These are phyloP conservation scores for Platyscapa corneri DNA, from an alignment of 1,140 invertebrate species.

Conservation along the genomic window DNA sequence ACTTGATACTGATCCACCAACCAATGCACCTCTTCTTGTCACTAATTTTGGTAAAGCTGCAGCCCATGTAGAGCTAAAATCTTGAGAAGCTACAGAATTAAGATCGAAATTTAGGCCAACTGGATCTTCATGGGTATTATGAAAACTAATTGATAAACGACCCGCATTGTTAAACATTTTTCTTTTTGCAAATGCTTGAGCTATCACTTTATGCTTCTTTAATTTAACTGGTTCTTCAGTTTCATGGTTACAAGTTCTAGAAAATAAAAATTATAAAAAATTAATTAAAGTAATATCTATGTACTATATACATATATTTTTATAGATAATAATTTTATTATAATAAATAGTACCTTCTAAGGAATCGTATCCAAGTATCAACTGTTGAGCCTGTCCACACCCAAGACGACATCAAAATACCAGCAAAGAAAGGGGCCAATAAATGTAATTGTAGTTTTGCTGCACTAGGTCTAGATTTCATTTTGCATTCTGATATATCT, in stretches of 20 bases:
- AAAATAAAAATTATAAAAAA: slow-evolving; percentile 22
- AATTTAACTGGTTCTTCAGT: slow-evolving; percentile 82
- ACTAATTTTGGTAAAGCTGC: slow-evolving; percentile 91
- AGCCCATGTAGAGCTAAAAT: slow-evolving; percentile 89
- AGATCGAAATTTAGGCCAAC: slow-evolving; percentile 90
- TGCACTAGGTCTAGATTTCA: slow-evolving; percentile 84
- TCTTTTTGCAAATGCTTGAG: slow-evolving; percentile 91
- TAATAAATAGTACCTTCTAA: slow-evolving; percentile 79
- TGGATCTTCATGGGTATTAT: slow-evolving; percentile 91
- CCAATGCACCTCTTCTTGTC: slow-evolving; percentile 85
- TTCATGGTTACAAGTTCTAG: slow-evolving; percentile 76
- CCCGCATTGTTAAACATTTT: slow-evolving; percentile 88
- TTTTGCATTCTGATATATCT: slow-evolving; percentile 76
- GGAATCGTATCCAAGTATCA: slow-evolving; percentile 88
- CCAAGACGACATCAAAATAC: slow-evolving; percentile 93
- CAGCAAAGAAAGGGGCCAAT: slow-evolving; percentile 86
- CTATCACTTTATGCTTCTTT: slow-evolving; percentile 93
- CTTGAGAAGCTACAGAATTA: slow-evolving; percentile 84
- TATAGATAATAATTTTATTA: slow-evolving; percentile 7
- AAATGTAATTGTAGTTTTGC: slow-evolving; percentile 88
- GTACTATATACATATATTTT: no score
- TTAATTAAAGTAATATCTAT: no score
- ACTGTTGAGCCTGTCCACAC: slow-evolving; percentile 90
- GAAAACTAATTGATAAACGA: slow-evolving; percentile 89
- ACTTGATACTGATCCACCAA: slow-evolving; percentile 77